These are phyloP conservation scores for Pangasius larnaudii DNA, from an alignment of 2,797 vertebrate species.

Conservation along the genomic window DNA sequence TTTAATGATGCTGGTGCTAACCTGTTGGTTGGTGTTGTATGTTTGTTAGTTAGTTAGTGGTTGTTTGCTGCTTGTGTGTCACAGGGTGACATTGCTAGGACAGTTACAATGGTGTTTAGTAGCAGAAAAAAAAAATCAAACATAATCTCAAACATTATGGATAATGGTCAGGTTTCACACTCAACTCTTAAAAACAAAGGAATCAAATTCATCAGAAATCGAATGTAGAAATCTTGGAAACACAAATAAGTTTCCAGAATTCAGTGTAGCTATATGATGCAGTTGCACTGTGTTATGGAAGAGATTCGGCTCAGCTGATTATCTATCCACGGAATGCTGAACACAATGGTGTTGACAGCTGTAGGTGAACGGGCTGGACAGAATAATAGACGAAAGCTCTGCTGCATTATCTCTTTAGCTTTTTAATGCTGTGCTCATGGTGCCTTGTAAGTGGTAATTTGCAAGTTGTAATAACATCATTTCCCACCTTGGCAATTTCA, in stretches of 20 bases:
- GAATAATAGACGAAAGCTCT: background rate
- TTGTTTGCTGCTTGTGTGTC: background rate
- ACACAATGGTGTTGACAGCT: background rate
- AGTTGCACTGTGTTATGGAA: too few species aligned
- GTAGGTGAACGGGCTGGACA: background rate
- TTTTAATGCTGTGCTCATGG: background rate
- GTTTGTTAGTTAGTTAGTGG: background rate
- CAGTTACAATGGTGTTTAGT: background rate
- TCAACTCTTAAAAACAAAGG: background rate
- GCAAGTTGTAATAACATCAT: background rate
- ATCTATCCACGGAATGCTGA: too few species aligned
- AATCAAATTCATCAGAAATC: background rate
- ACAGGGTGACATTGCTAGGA: background rate
- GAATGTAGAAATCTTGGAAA: background rate
- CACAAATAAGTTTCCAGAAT: background rate
- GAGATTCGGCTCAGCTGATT: too few species aligned
- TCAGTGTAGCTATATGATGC: too few species aligned
- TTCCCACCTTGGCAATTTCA: background rate
- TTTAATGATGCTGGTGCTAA: background rate
- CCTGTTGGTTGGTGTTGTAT: background rate
- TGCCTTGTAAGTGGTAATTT: background rate
- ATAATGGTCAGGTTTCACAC: background rate
- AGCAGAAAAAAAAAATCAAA: background rate
- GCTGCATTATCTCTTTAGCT: background rate
- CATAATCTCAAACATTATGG: background rate